Evolutionary conservation across 2,113 vertebrate genomes (phyloP).

Genomic region (Cyanoderma ruficeps): DNA sequence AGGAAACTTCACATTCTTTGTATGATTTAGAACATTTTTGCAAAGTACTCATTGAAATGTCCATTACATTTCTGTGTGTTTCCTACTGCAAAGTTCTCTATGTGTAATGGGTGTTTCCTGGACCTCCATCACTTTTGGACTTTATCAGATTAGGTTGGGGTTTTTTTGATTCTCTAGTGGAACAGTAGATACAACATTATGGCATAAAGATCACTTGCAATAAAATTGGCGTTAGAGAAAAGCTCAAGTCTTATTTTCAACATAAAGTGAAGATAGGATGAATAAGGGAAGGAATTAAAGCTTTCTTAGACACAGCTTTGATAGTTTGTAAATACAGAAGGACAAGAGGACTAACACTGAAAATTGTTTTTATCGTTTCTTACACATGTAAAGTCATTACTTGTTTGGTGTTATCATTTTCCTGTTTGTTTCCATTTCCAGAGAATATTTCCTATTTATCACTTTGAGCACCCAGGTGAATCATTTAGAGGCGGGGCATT

Average conservation of each 20-base stretch:
- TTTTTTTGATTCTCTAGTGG: background rate
- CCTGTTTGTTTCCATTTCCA: background rate
- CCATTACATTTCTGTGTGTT: background rate
- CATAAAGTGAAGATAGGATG: background rate
- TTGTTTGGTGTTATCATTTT: background rate
- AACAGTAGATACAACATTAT: background rate
- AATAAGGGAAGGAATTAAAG: background rate
- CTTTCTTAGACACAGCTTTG: background rate
- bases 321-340: background rate
- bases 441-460: background rate
- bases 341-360: background rate
- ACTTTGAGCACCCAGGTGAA: background rate
- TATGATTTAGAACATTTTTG: background rate
- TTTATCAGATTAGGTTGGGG: background rate
- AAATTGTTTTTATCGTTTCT: background rate
- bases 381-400: background rate
- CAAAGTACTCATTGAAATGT: background rate
- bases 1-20: background rate
- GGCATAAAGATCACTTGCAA: background rate
- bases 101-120: constrained; percentile 23
- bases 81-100: background rate
- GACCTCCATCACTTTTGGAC: background rate
- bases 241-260: background rate
- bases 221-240: background rate
- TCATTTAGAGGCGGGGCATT: background rate